Evolutionary conservation across 1,140 invertebrate genomes (phyloP).

Genomic region (Paraescarpia echinospica): DNA sequence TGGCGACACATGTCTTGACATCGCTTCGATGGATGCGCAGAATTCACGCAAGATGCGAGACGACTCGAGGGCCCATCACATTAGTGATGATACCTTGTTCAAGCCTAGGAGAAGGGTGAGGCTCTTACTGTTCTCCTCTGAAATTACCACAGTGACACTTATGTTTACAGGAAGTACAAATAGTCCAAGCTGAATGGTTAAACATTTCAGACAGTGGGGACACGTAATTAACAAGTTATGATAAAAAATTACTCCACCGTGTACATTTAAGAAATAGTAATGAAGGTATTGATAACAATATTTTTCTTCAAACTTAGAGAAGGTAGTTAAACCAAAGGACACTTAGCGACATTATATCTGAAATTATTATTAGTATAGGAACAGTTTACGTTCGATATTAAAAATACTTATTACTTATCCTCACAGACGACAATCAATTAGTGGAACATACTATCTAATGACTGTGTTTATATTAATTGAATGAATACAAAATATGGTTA

Average conservation of each 20-base stretch:
- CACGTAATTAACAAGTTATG: background rate
- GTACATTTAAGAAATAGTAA: conserved; percentile 15
- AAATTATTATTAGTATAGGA: too few species aligned
- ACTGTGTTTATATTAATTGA: too few species aligned
- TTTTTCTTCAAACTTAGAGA: too few species aligned
- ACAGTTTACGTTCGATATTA: too few species aligned
- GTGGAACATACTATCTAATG: too few species aligned
- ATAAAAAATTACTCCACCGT: background rate
- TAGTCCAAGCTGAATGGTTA: background rate
- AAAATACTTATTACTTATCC: too few species aligned
- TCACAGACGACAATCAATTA: too few species aligned
- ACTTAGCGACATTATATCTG: too few species aligned
- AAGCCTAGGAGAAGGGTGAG: conserved; percentile 82
- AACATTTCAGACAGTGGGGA: background rate
- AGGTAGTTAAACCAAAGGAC: too few species aligned
- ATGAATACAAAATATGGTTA: too few species aligned
- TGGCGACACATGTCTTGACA: conserved; percentile 67
- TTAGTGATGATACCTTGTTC: conserved; percentile 87
- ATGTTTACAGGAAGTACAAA: background rate
- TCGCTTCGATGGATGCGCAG: conserved; percentile 90
- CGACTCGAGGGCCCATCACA: conserved; percentile 89
- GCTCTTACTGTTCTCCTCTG: background rate
- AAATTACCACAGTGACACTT: background rate
- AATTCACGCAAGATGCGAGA: conserved; percentile 87
- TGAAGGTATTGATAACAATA: conserved; percentile 66